A percentile compares a stretch with the other conserved stretches of the same genome.
phyloP scores from a whole-genome alignment of 2,888 invertebrate genomes.

The Drosophila monieri region DNA sequence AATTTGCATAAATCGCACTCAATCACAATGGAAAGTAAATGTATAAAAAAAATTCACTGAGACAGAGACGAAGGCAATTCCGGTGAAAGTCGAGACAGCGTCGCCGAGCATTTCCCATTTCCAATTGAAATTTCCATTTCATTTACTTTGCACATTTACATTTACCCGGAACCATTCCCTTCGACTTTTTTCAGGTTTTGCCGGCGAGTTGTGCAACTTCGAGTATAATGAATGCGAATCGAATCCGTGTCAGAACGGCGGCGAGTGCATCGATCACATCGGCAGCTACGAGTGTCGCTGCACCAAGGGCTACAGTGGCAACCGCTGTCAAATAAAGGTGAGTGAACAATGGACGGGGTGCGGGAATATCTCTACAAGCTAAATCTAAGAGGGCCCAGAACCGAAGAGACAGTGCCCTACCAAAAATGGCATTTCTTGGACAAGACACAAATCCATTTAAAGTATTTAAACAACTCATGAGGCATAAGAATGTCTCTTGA shows the following conservation, averaged over 20 bases:
- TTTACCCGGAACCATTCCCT: constrained; percentile 50
- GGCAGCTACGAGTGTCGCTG: constrained; percentile 89
- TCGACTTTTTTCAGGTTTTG: constrained; percentile 85
- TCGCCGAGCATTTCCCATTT: constrained; percentile 27
- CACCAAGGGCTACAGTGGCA: constrained; percentile 89
- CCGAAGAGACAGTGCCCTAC: background rate
- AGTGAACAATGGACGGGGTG: constrained; percentile 48
- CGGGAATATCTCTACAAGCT: background rate
- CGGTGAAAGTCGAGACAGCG: constrained; percentile 13
- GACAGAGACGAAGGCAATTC: constrained; percentile 36
- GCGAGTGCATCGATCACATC: constrained; percentile 90
- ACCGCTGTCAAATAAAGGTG: constrained; percentile 89
- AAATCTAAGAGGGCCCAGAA: background rate
- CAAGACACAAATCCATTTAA: background rate
- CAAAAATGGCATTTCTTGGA: no score
- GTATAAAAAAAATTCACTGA: constrained; percentile 20
- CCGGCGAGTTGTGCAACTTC: constrained; percentile 89
- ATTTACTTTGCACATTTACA: constrained; percentile 77
- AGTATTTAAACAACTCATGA: background rate
- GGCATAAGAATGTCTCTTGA: background rate
- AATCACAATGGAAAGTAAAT: constrained; percentile 58
- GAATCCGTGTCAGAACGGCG: constrained; percentile 90
- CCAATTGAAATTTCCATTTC: constrained; percentile 75
- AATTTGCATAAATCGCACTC: constrained; percentile 81
- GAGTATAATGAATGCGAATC: constrained; percentile 91